Conservation (phyloP, 1,140 invertebrate species). For the Musca vetustissima region DNA sequence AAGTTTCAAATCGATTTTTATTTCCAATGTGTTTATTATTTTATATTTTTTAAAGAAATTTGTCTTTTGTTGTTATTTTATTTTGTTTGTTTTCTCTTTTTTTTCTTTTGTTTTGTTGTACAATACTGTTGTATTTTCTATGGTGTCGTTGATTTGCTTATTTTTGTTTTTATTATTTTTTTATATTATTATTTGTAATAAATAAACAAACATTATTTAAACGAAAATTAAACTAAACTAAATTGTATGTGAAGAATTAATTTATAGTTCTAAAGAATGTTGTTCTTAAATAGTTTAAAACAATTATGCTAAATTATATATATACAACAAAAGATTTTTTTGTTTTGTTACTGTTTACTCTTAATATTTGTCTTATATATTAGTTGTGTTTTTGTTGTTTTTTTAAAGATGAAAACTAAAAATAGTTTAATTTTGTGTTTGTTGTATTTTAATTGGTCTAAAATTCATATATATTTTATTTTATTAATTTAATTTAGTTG, state of each 20-base stretch:
- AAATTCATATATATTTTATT: too few relatives aligned
- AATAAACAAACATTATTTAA: constrained; percentile 6
- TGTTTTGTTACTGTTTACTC: too few relatives aligned
- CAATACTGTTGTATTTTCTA: constrained; percentile 24
- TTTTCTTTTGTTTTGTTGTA: constrained; percentile 2
- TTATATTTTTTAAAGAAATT: background rate
- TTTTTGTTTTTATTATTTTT: background rate
- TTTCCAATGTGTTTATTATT: too few relatives aligned
- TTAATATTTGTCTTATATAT: too few relatives aligned
- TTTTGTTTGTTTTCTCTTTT: background rate
- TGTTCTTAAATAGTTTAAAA: background rate
- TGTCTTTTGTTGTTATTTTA: background rate
- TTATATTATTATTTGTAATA: background rate
- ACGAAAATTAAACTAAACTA: background rate
- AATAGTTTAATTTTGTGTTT: too few relatives aligned
- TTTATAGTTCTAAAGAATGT: background rate
- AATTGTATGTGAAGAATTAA: background rate
- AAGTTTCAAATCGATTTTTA: background rate
- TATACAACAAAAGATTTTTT: too few relatives aligned
- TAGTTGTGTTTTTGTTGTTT: too few relatives aligned
- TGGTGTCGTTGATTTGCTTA: constrained; percentile 18
- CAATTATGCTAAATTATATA: background rate
- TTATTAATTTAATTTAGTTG: too few relatives aligned
- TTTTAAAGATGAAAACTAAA: too few relatives aligned
- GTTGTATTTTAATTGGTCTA: too few relatives aligned